phyloP scores from a whole-genome alignment of 1,140 invertebrate genomes.

The Sitodiplosis mosellana region DNA sequence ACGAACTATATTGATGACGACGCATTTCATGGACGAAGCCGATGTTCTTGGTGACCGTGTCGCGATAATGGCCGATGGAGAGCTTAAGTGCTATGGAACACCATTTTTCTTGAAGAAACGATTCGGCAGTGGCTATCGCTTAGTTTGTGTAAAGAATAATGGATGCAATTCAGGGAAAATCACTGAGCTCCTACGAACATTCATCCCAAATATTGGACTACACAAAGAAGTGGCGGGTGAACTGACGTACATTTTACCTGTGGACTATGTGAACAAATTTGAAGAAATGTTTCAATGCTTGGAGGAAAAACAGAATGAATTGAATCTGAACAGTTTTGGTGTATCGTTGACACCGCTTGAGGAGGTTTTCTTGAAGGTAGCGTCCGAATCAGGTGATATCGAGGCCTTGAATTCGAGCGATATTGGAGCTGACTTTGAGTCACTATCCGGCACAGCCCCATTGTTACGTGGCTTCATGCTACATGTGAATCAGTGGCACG shows the following conservation, averaged over 20 bases:
- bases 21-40: too few species aligned
- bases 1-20: slow-evolving; percentile 75
- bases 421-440: too few species aligned
- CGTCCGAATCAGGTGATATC: slow-evolving; percentile 10
- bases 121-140: slow-evolving; percentile 39
- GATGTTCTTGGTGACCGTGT: slow-evolving; percentile 84
- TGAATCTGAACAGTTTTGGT: slow-evolving; percentile 56
- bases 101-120: slow-evolving; percentile 75
- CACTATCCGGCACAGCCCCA: too few species aligned
- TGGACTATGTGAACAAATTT: slow-evolving; percentile 12
- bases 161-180: slow-evolving; percentile 12
- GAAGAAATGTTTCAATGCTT: slow-evolving; percentile 18
- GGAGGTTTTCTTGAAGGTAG: slow-evolving; percentile 54
- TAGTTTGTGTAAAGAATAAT: too few species aligned
- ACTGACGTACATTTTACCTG: slow-evolving; percentile 16
- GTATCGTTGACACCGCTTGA: slow-evolving; percentile 91
- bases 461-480: too few species aligned
- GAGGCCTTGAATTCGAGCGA: too few species aligned
- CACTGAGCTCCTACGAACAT: slow-evolving; percentile 13
- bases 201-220: slow-evolving; percentile 16
- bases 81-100: slow-evolving; percentile 63
- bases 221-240: slow-evolving; percentile 19
- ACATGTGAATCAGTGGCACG: too few species aligned
- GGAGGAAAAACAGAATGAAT: slow-evolving; percentile 10
- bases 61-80: slow-evolving; percentile 73